Conservation (phyloP, 2,113 vertebrate genomes). For the Zootoca vivipara region DNA sequence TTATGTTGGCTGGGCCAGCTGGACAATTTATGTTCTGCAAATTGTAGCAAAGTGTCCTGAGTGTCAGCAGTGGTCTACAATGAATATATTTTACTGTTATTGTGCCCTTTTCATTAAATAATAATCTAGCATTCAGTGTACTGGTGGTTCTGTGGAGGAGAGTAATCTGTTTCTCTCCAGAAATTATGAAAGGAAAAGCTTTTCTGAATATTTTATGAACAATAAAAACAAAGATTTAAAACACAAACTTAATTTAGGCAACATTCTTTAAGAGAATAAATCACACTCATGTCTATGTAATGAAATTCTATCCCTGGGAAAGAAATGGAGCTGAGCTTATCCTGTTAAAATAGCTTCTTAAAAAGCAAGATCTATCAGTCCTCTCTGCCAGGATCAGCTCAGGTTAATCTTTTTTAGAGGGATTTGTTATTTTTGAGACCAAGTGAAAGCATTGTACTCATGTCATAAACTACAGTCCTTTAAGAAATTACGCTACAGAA, state of each 20-base stretch:
- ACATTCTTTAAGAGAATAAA: neutral
- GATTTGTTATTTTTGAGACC: slow-evolving; percentile 46
- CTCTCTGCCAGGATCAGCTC: neutral
- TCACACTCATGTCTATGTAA: neutral
- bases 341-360: neutral
- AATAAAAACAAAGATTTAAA: neutral
- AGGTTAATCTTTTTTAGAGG: slow-evolving; percentile 46
- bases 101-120: neutral
- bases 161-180: neutral
- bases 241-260: neutral
- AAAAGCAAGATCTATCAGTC: neutral
- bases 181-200: slow-evolving; percentile 1
- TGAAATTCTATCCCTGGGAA: neutral
- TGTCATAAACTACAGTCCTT: slow-evolving; percentile 38
- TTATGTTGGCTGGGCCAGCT: slow-evolving; percentile 14
- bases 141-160: neutral
- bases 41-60: slow-evolving; percentile 1
- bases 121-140: neutral
- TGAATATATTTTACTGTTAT: neutral
- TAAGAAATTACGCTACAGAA: slow-evolving; percentile 34
- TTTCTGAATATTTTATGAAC: slow-evolving; percentile 25
- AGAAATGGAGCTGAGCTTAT: neutral
- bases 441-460: neutral
- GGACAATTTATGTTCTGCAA: neutral
- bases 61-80: neutral